Conservation (phyloP, 2,888 invertebrate species). For the Tortricodes alternella region DNA sequence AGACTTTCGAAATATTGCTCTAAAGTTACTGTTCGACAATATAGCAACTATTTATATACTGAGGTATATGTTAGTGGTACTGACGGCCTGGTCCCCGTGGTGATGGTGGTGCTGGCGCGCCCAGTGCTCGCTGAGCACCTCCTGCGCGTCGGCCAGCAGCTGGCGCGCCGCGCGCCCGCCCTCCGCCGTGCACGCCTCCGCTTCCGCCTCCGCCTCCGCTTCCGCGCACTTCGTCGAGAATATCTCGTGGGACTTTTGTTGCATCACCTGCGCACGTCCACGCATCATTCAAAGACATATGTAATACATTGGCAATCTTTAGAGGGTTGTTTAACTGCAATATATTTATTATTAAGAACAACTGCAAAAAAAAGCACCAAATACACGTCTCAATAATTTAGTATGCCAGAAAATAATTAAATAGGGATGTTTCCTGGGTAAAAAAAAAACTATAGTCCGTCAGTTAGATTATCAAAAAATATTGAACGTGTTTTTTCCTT, state of each 20-base stretch:
- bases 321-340: too few relatives aligned
- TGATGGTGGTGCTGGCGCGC: slow-evolving; percentile 52
- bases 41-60: too few relatives aligned
- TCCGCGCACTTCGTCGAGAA: slow-evolving; percentile 64
- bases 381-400: too few relatives aligned
- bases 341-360: not conserved
- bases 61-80: not conserved
- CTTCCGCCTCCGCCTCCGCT: slow-evolving; percentile 39
- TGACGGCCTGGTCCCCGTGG: slow-evolving; percentile 33
- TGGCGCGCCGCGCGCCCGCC: slow-evolving; percentile 59
- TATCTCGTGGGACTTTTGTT: slow-evolving; percentile 79
- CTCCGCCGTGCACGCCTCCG: slow-evolving; percentile 34
- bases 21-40: too few relatives aligned
- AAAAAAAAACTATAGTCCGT: too few relatives aligned
- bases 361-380: too few relatives aligned
- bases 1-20: too few relatives aligned
- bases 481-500: too few relatives aligned
- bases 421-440: too few relatives aligned
- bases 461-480: too few relatives aligned
- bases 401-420: too few relatives aligned
- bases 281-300: slow-evolving; percentile 40
- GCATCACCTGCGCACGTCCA: slow-evolving; percentile 66
- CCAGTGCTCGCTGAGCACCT: slow-evolving; percentile 70
- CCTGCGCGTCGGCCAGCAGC: slow-evolving; percentile 69
- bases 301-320: not conserved